Base-by-base conservation (phyloP, 1,140 invertebrate species). In the Polypedilum vanderplanki region DNA sequence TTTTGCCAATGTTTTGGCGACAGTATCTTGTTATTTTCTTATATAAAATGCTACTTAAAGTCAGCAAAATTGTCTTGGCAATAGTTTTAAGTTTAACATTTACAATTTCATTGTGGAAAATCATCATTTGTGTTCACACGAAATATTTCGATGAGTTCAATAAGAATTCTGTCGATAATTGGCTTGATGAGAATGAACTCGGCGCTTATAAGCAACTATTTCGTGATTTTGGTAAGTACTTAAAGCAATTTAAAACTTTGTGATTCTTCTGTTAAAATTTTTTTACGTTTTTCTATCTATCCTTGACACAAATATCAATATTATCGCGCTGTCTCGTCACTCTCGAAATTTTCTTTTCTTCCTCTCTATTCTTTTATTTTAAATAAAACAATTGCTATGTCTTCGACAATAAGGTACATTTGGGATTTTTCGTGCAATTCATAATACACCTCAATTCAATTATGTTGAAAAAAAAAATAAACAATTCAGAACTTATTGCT, bases 111-210 rank as follows among this genome's bases (percentile, higher is more conserved):
- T 77, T 82, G 76, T 76, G 80, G 74, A 82, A 82, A 76, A 77
- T 82, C 75, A 80, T 81, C 75, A 77, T 82, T 78, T 80, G 80
- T 76, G 78, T 82, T 81, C 76, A 79, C 15, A 57, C 12, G 12
- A 41, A 73, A 77, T 75, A 73, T 77, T 79, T 79, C 80, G 79
- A 15, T 41, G 75, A 74, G 15, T 57, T 73, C 41, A 7, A 78
- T 57, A n/a, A 3, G 15, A 12, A 57, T 57, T n/a, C 77, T n/a
- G 88, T 90, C 65, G 88, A 91, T 77, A 84, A 88, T 78, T 93
- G 91, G 91, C 81, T 92, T 70, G 86, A 88, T 73, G 87, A 90
- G 79, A 90, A 89, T 80, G 86, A 88, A 75, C 83, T 93, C 24
- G 82, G 86, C 24, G 84, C 90, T 75, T 90, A 90, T 79, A 87